phyloP scores from a whole-genome alignment of 2,113 vertebrate genomes.

The Ophiodon elongatus region DNA sequence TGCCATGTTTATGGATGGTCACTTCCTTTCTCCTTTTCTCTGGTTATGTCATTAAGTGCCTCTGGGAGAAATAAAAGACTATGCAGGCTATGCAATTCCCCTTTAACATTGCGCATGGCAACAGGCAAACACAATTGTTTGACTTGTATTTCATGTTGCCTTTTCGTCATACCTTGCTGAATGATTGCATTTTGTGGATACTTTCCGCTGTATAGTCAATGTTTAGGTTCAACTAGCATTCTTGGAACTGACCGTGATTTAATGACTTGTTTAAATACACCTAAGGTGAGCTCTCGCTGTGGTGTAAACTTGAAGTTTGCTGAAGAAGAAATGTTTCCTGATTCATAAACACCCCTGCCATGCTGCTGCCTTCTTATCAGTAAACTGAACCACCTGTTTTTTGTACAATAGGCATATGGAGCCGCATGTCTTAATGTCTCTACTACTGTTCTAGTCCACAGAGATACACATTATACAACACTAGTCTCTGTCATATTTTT shows the following conservation, averaged over 20 bases:
- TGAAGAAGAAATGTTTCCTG: slow-evolving; percentile 28
- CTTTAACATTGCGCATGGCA: background rate
- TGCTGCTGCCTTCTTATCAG: slow-evolving; percentile 21
- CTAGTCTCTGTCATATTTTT: background rate
- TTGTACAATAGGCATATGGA: slow-evolving; percentile 7
- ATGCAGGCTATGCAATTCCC: slow-evolving; percentile 1
- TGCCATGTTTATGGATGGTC: slow-evolving; percentile 50
- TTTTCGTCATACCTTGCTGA: background rate
- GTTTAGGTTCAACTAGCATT: background rate
- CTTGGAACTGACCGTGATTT: slow-evolving; percentile 24
- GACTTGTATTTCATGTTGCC: background rate
- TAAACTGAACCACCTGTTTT: slow-evolving; percentile 43
- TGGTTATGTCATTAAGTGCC: slow-evolving; percentile 62
- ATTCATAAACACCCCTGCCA: slow-evolving; percentile 25
- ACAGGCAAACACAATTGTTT: background rate
- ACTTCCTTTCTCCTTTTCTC: slow-evolving; percentile 47
- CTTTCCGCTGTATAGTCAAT: background rate
- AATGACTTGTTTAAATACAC: slow-evolving; percentile 15
- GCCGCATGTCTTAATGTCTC: background rate
- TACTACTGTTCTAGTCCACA: background rate
- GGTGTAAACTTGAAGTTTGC: slow-evolving; percentile 32
- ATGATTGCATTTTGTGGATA: slow-evolving; percentile 11
- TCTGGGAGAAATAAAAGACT: slow-evolving; percentile 26
- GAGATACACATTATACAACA: background rate
- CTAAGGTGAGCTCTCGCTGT: slow-evolving; percentile 4